Conservation (phyloP, 2,888 invertebrate species). For the Hypolimnas misippus region DNA sequence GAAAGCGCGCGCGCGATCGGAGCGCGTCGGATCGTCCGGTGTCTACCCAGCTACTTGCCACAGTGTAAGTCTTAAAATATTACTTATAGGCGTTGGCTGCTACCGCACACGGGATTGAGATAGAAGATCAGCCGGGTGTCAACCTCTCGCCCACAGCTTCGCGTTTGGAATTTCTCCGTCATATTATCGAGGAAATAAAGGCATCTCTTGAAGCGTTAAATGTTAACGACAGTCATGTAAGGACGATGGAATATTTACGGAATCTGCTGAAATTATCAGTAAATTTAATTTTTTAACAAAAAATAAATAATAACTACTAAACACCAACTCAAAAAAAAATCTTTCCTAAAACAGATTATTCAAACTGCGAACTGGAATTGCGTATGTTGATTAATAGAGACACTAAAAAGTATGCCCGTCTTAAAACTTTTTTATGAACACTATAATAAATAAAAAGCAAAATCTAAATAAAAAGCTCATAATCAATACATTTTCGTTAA, state of each 20-base stretch:
- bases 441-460: too few species aligned
- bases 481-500: too few species aligned
- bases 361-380: too few species aligned
- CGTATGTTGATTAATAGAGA: too few species aligned
- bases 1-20: too few species aligned
- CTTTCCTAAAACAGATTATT: not conserved
- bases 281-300: not conserved
- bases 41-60: not conserved
- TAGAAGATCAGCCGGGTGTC: conserved; percentile 42
- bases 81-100: conserved; percentile 32
- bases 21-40: too few species aligned
- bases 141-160: conserved; percentile 61
- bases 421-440: too few species aligned
- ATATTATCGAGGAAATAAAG: conserved; percentile 61
- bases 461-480: too few species aligned
- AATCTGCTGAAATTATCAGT: conserved; percentile 1
- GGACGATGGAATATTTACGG: conserved; percentile 19
- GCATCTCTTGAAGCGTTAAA: conserved; percentile 44
- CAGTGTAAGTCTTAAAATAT: not conserved
- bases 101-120: conserved; percentile 28
- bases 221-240: conserved; percentile 34
- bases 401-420: too few species aligned
- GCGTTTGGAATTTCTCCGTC: conserved; percentile 61
- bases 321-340: not conserved
- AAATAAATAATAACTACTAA: not conserved